Percentiles rank a stretch among this genome's conserved stretches.
phyloP scores from a whole-genome alignment of 2,888 invertebrate genomes.

The Antitype chi region DNA sequence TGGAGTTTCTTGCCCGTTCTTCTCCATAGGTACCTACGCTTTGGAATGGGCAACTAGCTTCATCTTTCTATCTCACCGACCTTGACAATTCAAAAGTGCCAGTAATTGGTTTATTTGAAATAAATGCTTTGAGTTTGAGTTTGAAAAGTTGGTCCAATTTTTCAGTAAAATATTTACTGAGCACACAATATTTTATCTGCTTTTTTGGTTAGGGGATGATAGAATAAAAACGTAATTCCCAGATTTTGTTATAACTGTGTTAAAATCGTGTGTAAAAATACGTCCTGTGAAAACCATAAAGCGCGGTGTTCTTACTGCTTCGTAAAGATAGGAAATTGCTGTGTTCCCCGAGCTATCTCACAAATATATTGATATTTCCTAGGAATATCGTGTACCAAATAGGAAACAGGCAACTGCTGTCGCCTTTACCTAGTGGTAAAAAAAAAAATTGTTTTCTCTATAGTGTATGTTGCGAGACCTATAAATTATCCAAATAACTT shows the following conservation, averaged over 20 bases:
- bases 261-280: slow-evolving; percentile 6
- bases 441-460: too few relatives aligned
- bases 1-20: too few relatives aligned
- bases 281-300: slow-evolving; percentile 2
- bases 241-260: neutral
- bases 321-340: slow-evolving; percentile 23
- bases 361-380: slow-evolving; percentile 20
- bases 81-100: too few relatives aligned
- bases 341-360: slow-evolving; percentile 23
- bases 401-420: neutral
- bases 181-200: neutral
- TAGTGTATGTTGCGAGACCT: too few relatives aligned
- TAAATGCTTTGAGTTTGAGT: too few relatives aligned
- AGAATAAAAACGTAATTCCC: neutral
- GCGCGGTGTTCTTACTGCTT: slow-evolving; percentile 13
- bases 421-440: neutral
- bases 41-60: too few relatives aligned
- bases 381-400: slow-evolving; percentile 8
- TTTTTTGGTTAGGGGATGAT: neutral
- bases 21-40: too few relatives aligned
- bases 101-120: too few relatives aligned
- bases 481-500: too few relatives aligned
- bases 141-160: neutral
- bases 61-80: too few relatives aligned
- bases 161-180: neutral